phyloP scores from a whole-genome alignment of 2,888 invertebrate genomes.

The Seira sanloemensis region DNA sequence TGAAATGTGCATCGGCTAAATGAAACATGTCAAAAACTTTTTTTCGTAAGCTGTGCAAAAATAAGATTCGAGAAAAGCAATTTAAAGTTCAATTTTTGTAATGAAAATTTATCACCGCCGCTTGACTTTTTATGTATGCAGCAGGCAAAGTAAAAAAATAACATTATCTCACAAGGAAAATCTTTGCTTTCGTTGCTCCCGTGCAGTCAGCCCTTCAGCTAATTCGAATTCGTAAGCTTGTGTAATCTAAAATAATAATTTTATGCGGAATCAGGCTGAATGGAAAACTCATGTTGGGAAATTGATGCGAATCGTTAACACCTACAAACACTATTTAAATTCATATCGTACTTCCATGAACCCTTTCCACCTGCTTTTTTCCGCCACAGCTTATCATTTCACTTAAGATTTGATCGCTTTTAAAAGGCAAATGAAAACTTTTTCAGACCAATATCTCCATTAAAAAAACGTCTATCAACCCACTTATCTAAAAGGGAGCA shows the following conservation, averaged over 20 bases:
- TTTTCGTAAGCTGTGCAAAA: slow-evolving; percentile 21
- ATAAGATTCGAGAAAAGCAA: slow-evolving; percentile 46
- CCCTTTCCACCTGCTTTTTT: too few species aligned
- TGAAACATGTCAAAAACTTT: slow-evolving; percentile 42
- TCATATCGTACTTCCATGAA: background rate
- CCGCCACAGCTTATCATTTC: background rate
- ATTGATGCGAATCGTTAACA: slow-evolving; percentile 49
- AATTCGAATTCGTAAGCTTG: background rate
- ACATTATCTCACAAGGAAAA: background rate
- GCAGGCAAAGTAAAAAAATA: background rate
- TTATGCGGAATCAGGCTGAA: background rate
- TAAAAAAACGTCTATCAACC: too few species aligned
- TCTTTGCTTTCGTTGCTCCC: slow-evolving; percentile 2
- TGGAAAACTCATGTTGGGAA: slow-evolving; percentile 10
- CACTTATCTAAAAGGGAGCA: too few species aligned
- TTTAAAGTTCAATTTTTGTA: slow-evolving; percentile 63
- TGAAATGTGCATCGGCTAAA: slow-evolving; percentile 3
- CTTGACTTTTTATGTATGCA: slow-evolving; percentile 21
- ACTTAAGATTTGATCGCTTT: too few species aligned
- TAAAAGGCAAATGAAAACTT: too few species aligned
- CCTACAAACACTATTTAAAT: slow-evolving; percentile 19
- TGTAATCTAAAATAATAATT: background rate
- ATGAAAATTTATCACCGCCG: slow-evolving; percentile 62
- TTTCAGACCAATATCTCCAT: too few species aligned
- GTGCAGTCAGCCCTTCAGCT: background rate